phyloP scores from a whole-genome alignment of 2,113 vertebrate genomes.

The Microtus oregoni region DNA sequence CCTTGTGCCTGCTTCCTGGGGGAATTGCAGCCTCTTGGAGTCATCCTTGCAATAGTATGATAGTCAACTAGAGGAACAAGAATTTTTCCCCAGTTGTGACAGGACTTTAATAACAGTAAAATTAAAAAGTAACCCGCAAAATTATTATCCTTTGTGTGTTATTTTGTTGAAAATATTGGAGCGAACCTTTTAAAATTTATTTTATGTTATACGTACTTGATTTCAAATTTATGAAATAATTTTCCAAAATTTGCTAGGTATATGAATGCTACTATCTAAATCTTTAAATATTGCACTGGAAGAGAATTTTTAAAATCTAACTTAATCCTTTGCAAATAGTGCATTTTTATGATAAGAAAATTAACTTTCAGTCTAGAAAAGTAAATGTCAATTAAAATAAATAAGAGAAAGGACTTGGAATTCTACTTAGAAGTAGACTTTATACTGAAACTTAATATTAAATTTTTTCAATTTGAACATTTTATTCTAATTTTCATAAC shows the following conservation, averaged over 20 bases:
- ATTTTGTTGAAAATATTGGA: neutral
- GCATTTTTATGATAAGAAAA: neutral
- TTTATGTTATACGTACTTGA: neutral
- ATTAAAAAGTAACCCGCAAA: neutral
- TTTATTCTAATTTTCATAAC: neutral
- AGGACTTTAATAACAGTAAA: neutral
- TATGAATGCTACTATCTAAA: neutral
- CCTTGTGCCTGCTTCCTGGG: neutral
- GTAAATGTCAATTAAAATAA: neutral
- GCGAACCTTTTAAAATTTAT: neutral
- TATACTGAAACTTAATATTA: neutral
- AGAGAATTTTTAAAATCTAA: neutral
- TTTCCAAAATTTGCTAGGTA: conserved; percentile 12
- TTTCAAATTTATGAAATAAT: neutral
- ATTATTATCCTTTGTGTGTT: neutral
- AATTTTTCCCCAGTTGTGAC: neutral
- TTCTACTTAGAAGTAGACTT: neutral
- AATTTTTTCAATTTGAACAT: neutral
- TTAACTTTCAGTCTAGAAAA: neutral
- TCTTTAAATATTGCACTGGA: conserved; percentile 12
- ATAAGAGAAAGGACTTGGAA: neutral
- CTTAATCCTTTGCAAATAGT: neutral
- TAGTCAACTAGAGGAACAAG: neutral
- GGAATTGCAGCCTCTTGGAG: neutral
- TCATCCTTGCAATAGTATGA: neutral